Evolutionary conservation across 2,797 vertebrate species (phyloP), one percentile per base, ranked within the genome.

Genomic region (Myotis planiceps): DNA sequence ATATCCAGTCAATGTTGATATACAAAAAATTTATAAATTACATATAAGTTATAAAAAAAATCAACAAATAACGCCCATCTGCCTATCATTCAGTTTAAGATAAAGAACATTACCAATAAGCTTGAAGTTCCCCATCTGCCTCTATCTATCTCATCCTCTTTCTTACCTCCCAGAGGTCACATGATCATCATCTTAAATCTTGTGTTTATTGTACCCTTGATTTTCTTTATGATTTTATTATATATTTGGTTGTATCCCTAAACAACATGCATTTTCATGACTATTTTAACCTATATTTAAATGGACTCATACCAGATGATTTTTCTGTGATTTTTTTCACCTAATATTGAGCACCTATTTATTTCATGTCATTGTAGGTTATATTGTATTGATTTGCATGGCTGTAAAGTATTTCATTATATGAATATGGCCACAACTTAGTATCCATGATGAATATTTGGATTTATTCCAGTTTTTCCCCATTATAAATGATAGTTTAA

Each of bases 161-260:
- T 88, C 16, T 66, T 84, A 37, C 6, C 49, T 75, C 49, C 18
- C 39, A 9, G 2, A 85, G 29, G 25, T n/a, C 21, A 69, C 47
- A 19, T 23, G 65, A 71, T 85, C 13, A 79, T 23, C 27, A 74
- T 16, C 18, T 16, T 72, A 92, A 90, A 82, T 88, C 32, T 92
- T 82, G 3, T 80, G 15, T 93, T 79, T 79, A 91, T 82, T 79
- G 9, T 82, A 19, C 7, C 8, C 23, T 94, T 88, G 45, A 25
- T 94, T 96, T 92, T 95, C 85, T 65, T 88, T 72, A 51, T 86
- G 63, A 58, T 79, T 81, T 85, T 87, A 55, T 58, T 15, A 74
- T 76, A 78, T 90, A 81, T 65, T 93, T 80, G 18, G 19, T 49
- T 80, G 6, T 76, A 83, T 55, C 15, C 29, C 5, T 78, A 88